A percentile compares a stretch with the other conserved stretches of the same genome.
phyloP scores from a whole-genome alignment of 2,797 vertebrate genomes.

The Odontamblyopus rebecca region DNA sequence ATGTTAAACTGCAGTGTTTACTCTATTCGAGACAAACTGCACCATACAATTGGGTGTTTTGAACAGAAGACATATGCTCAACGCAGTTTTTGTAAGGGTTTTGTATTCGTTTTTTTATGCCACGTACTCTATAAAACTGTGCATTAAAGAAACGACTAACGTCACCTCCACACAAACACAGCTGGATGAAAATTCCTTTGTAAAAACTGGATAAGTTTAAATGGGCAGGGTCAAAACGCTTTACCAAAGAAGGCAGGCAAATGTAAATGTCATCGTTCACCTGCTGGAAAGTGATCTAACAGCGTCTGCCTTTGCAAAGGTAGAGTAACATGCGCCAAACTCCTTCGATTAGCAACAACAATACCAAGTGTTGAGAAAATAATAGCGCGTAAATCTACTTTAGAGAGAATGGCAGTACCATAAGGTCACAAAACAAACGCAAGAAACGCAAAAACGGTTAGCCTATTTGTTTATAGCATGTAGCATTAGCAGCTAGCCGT shows the following conservation, averaged over 20 bases:
- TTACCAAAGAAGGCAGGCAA: not conserved
- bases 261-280: constrained; percentile 20
- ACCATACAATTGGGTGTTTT: too few relatives aligned
- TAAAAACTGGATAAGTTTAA: not conserved
- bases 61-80: too few relatives aligned
- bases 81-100: too few relatives aligned
- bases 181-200: not conserved
- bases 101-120: too few relatives aligned
- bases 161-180: not conserved
- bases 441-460: not conserved
- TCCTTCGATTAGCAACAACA: not conserved
- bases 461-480: constrained; percentile 70
- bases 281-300: constrained; percentile 20
- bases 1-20: not conserved
- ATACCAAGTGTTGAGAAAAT: constrained; percentile 4
- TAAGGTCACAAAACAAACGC: not conserved
- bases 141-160: too few relatives aligned
- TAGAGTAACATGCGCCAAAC: constrained; percentile 21
- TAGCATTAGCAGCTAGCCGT: constrained; percentile 44
- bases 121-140: too few relatives aligned
- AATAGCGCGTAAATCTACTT: constrained; percentile 9
- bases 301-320: constrained; percentile 59
- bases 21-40: too few relatives aligned
- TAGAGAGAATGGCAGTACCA: not conserved
- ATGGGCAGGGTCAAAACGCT: not conserved